A percentile compares a stretch with the other conserved stretches of the same genome.
phyloP scores from a whole-genome alignment of 2,888 invertebrate genomes.

The Tricholauxania praeusta region DNA sequence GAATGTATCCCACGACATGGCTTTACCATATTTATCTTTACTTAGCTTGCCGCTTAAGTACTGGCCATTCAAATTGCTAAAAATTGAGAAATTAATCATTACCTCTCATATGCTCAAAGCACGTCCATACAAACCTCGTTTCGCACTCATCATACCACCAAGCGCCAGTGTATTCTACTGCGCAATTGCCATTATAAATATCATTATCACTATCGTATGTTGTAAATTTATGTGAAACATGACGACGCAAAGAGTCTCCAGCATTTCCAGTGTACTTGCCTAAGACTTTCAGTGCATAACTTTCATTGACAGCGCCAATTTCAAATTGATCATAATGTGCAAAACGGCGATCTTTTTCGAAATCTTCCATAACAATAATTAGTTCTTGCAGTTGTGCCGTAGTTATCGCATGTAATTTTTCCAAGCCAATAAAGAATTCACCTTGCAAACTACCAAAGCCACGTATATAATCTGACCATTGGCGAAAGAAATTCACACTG shows the following conservation, averaged over 20 bases:
- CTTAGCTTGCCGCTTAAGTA: background rate
- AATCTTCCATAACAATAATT: slow-evolving; percentile 73
- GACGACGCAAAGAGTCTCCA: slow-evolving; percentile 75
- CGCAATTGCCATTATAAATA: background rate
- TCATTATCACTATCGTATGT: slow-evolving; percentile 59
- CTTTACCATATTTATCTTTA: background rate
- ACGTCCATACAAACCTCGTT: background rate
- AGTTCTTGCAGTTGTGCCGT: slow-evolving; percentile 68
- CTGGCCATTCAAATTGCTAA: slow-evolving; percentile 11
- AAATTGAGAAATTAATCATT: background rate
- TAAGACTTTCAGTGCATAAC: slow-evolving; percentile 73
- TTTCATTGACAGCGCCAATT: slow-evolving; percentile 73
- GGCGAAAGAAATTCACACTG: slow-evolving; percentile 73
- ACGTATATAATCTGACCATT: slow-evolving; percentile 73
- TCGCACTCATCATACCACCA: slow-evolving; percentile 13
- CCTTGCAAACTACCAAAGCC: slow-evolving; percentile 76
- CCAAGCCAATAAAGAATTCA: slow-evolving; percentile 77
- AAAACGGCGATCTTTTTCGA: slow-evolving; percentile 70
- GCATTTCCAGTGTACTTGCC: slow-evolving; percentile 73
- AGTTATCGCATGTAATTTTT: slow-evolving; percentile 71
- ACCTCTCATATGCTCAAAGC: background rate
- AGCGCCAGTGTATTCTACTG: slow-evolving; percentile 7
- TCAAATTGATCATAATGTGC: slow-evolving; percentile 74
- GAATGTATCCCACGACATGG: slow-evolving; percentile 5
- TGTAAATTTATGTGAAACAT: slow-evolving; percentile 76